Evolutionary conservation across 2,113 vertebrate species (phyloP), one percentile per base, ranked within the genome.

Genomic region (Bothrops jararaca): DNA sequence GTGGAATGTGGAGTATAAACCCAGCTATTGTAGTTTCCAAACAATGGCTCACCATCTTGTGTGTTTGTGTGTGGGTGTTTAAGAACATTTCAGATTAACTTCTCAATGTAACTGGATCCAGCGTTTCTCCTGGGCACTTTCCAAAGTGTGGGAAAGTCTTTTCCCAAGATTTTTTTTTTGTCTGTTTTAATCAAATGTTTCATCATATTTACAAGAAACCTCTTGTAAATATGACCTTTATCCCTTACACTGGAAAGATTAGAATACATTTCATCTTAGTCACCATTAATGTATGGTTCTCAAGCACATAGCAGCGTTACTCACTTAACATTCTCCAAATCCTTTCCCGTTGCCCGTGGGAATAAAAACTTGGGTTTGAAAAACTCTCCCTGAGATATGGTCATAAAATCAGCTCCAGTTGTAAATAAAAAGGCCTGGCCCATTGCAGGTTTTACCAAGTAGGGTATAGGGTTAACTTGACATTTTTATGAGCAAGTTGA

Each of bases 271-370:
- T 90, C 64, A 90, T 24, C 64, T 60, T 58, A 87, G 56, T 58
- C 42, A 54, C 58, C 26, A 12, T 64, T 69, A 60, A 42, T 60
- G 91, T 53, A 60, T 94, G 91, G 94, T 95, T 95, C 96, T 85
- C 94, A 80, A 89, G 92, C 94, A 93, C 92, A 90, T 45, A 91
- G 45, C 94, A 89, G 39, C 11, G 53, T 93, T 93, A 48, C 95
- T 94, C 94, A 94, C 94, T 96, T 94, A 96, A 93, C 95, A 86
- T 53, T 74, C 60, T 52, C 3, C 22, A 85, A 52, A 26, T 90
- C 56, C 42, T 24, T 50, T 50, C 29, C 42, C 7, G 4, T 93
- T 86, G n/a, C 45, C 23, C 42, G 24, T 26, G n/a, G 95, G 96
- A 96, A 95, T 80, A 80, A 80, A 80, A 80, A 80, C 45, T 87